Evolutionary conservation across 2,797 vertebrate genomes (phyloP), one percentile per base, ranked within the genome.

Genomic region (Siniperca undulata): DNA sequence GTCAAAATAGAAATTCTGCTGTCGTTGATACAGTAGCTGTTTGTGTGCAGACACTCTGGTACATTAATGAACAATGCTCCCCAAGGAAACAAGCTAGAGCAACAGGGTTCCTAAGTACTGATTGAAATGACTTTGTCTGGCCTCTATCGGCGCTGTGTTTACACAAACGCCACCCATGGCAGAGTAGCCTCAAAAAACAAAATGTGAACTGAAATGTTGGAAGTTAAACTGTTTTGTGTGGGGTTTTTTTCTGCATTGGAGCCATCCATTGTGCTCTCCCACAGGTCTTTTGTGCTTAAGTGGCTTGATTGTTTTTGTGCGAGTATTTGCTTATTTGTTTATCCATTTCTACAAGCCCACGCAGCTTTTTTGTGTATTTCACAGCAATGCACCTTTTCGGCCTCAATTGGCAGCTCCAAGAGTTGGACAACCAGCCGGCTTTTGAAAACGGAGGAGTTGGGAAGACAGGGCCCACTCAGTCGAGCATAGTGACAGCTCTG

Each of bases 381-480:
- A 77, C 92, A 99, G 99, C 97, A 90, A 99, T 99, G 97, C 98
- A 99, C 95, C 97, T 99, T 42, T 98, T 99, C 94, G 98, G 99
- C 95, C 98, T 99, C 94, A 99, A 99, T 90, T 99, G 99, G 99
- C 98, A 99, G 94, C 96, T 99, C 80, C 98, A 98, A 89, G 98
- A 99, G 93, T 96, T 97, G 86, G 97, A 99, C 94, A 98, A 97
- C 93, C 97, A 98, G 87, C 93, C 92, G 88, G 96, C 97, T 17
- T 99, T 99, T 94, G 98, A 99, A 93, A 99, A 99, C 36, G 96
- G 96, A 91, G 97, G 97, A 88, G 96, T 96, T 94, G 97, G 97
- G 92, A 97, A 97, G 94, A 93, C 96, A 14, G 97, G 97, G 78
- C 94, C 97, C 88, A 95, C 97, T 85, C 97, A 97, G 92, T 97